Evolutionary conservation across 1,140 invertebrate species (phyloP).

Genomic region (Drosophila quadrilineata): DNA sequence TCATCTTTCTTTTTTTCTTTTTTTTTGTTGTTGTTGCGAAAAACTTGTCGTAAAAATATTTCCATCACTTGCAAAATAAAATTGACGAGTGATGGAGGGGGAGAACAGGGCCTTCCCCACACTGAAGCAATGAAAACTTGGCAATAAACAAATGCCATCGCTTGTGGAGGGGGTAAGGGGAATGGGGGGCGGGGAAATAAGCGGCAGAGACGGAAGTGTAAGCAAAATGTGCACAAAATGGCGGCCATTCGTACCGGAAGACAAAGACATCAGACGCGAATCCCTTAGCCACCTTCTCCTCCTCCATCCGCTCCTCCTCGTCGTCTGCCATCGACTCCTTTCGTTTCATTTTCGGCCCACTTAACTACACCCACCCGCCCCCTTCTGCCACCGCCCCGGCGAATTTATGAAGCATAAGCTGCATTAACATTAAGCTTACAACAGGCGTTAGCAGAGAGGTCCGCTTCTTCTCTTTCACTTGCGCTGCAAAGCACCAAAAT

Average conservation of each 20-base stretch:
- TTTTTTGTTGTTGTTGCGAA: too few relatives aligned
- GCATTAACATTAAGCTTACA: constrained; percentile 78
- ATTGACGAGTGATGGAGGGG: not conserved
- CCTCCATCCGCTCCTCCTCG: not conserved
- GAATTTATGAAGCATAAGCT: constrained; percentile 78
- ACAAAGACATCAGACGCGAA: constrained; percentile 38
- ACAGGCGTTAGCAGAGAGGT: constrained; percentile 66
- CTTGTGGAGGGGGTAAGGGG: too few relatives aligned
- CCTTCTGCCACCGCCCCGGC: not conserved
- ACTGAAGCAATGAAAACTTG: constrained; percentile 74
- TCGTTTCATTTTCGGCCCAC: too few relatives aligned
- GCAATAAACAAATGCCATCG: constrained; percentile 73
- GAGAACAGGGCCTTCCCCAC: constrained; percentile 12
- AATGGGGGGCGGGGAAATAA: too few relatives aligned
- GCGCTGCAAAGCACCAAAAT: too few relatives aligned
- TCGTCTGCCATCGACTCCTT: too few relatives aligned
- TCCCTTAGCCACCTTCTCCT: not conserved
- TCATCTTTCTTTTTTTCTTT: too few relatives aligned
- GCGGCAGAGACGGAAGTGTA: constrained; percentile 25
- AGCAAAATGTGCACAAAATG: constrained; percentile 59
- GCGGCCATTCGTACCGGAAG: constrained; percentile 57
- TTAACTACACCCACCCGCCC: not conserved
- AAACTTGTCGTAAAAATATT: constrained; percentile 80
- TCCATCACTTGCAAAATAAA: constrained; percentile 62
- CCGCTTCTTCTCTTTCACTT: too few relatives aligned